These are phyloP conservation scores for Ictidomys tridecemlineatus DNA, from an alignment of 2,113 vertebrate genomes.

Conservation along the genomic window DNA sequence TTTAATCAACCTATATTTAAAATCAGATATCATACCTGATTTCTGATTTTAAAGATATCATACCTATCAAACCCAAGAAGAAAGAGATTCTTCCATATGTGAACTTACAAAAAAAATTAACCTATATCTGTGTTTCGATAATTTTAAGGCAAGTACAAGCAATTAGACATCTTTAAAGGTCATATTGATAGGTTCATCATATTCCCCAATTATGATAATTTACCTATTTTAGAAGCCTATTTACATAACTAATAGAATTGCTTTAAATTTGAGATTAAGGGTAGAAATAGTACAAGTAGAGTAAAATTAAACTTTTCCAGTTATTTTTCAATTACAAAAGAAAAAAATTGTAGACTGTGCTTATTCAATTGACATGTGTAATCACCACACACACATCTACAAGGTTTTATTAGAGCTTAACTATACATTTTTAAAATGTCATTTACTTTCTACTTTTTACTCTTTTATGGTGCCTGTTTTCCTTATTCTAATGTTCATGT, in stretches of 20 bases:
- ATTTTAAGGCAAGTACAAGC: neutral
- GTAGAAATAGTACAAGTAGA: neutral
- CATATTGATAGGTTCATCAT: neutral
- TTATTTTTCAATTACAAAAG: too few species aligned
- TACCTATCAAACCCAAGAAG: neutral
- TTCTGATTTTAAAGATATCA: too few species aligned
- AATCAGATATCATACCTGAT: neutral
- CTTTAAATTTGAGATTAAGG: neutral
- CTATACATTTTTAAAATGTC: slow-evolving; percentile 16
- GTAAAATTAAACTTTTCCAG: neutral
- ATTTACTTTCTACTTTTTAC: neutral
- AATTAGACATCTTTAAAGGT: neutral
- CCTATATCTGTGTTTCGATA: neutral
- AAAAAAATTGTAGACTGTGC: too few species aligned
- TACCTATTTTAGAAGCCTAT: neutral
- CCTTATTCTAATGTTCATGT: neutral
- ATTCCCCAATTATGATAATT: neutral
- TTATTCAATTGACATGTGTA: neutral
- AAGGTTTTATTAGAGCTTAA: neutral
- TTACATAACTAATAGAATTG: neutral
- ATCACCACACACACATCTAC: neutral
- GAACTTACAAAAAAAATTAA: neutral
- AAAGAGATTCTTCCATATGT: neutral
- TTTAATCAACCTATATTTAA: neutral
- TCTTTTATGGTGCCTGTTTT: neutral